These are phyloP conservation scores for Gephyroberyx darwinii DNA, from an alignment of 2,797 vertebrate species.

Conservation along the genomic window DNA sequence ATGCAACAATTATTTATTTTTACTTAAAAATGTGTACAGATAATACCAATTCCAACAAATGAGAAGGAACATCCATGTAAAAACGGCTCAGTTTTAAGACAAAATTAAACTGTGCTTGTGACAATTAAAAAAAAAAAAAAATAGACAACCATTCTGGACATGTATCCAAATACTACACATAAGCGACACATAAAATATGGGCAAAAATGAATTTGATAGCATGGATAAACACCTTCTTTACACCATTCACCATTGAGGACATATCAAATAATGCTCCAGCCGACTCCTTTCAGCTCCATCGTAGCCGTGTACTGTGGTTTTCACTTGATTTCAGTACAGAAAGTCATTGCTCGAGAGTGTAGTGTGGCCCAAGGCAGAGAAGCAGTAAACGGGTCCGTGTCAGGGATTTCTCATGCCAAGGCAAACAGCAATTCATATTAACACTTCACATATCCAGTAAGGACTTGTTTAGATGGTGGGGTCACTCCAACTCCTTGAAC, in stretches of 20 bases:
- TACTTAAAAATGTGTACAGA: slow-evolving; percentile 71
- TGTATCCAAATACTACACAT: slow-evolving; percentile 51
- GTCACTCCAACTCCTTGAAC: slow-evolving; percentile 95
- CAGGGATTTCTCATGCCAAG: slow-evolving; percentile 23
- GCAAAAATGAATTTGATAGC: slow-evolving; percentile 29
- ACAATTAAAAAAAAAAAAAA: slow-evolving; percentile 31
- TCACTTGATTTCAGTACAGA: slow-evolving; percentile 22
- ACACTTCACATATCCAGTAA: slow-evolving; percentile 32
- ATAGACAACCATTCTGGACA: slow-evolving; percentile 35
- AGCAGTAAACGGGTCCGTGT: slow-evolving; percentile 18
- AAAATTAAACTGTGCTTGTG: slow-evolving; percentile 36
- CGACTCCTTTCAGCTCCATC: slow-evolving; percentile 1
- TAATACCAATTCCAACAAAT: slow-evolving; percentile 44
- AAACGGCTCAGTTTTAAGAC: slow-evolving; percentile 57
- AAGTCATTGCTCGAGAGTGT: slow-evolving; percentile 25
- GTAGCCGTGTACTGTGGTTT: neutral
- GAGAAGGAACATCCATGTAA: slow-evolving; percentile 57
- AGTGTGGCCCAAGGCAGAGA: slow-evolving; percentile 26
- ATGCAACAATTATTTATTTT: neutral
- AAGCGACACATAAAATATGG: slow-evolving; percentile 40
- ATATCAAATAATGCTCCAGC: slow-evolving; percentile 5
- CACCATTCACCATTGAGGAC: slow-evolving; percentile 38
- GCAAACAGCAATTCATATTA: slow-evolving; percentile 15
- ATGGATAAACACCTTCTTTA: slow-evolving; percentile 43
- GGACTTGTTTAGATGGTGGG: slow-evolving; percentile 31